Evolutionary conservation across 2,113 vertebrate species (phyloP).

Genomic region (Microcebus tavaratra): DNA sequence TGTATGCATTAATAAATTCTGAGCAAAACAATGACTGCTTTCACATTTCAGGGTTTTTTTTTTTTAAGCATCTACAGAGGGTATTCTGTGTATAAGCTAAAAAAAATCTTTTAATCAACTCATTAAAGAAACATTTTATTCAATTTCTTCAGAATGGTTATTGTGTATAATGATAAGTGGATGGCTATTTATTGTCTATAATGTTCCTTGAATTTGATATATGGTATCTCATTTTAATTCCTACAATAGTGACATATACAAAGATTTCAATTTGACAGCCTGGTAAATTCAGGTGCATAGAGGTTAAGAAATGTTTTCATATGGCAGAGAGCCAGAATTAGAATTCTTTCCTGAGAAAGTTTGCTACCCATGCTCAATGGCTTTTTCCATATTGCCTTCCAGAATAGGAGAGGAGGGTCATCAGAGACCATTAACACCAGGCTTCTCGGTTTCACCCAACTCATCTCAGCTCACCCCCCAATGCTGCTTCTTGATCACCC

Average conservation of each 20-base stretch:
- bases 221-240: neutral
- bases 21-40: constrained; percentile 36
- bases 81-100: neutral
- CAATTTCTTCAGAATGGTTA: neutral
- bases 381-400: neutral
- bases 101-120: constrained; percentile 42
- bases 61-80: neutral
- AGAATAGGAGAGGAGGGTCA: neutral
- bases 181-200: neutral
- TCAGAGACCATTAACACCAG: accelerated
- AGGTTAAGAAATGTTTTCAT: neutral
- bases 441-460: no score
- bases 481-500: neutral
- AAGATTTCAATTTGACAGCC: neutral
- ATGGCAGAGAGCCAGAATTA: neutral
- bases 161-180: neutral
- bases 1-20: neutral
- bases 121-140: constrained; percentile 24
- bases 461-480: accelerated
- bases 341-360: neutral
- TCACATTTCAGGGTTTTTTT: neutral
- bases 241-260: neutral
- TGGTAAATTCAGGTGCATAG: neutral
- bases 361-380: no score
- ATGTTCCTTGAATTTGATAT: neutral